Conservation (phyloP, 2,888 invertebrate genomes). For the Helicoverpa assulta region DNA sequence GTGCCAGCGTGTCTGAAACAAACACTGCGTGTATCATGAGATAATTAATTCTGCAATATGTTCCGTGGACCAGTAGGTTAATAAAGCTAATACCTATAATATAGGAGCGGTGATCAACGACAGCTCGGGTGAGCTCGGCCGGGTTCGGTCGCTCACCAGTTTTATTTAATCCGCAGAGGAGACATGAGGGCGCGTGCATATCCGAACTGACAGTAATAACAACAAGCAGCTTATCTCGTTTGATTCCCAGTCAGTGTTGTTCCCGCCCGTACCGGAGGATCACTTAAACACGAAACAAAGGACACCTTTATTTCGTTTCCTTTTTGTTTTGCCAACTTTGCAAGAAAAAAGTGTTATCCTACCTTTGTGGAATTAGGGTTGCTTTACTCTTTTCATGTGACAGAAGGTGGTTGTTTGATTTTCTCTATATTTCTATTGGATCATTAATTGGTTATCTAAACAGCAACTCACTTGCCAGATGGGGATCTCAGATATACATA, state of each 20-base stretch:
- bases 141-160: background rate
- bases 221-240: background rate
- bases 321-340: no score
- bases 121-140: background rate
- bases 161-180: background rate
- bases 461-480: no score
- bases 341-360: no score
- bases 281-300: no score
- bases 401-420: no score
- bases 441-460: no score
- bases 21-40: conserved; percentile 28
- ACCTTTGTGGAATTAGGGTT: no score
- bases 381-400: no score
- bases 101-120: conserved; percentile 6
- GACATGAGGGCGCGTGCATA: background rate
- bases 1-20: conserved; percentile 12
- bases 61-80: conserved; percentile 24
- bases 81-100: conserved; percentile 17
- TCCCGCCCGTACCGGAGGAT: background rate
- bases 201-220: background rate
- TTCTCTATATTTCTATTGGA: no score
- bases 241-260: background rate
- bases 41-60: conserved; percentile 41
- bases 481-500: no score
- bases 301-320: background rate